Evolutionary conservation across 2,113 vertebrate species (phyloP).

Genomic region (Hucho hucho): DNA sequence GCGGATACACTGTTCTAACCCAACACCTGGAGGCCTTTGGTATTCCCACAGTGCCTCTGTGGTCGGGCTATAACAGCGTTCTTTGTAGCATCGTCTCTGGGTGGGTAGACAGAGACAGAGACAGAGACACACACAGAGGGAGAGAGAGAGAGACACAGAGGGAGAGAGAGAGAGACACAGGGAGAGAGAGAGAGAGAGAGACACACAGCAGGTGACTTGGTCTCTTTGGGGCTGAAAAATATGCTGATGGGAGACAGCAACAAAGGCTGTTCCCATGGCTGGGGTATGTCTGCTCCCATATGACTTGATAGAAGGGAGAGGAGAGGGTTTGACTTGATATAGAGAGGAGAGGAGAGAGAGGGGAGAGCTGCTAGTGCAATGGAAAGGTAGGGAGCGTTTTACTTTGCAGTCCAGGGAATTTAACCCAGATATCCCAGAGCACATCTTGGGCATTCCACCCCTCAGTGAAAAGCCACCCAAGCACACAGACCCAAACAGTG

Average conservation of each 20-base stretch:
- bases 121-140: too few relatives aligned
- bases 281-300: background rate
- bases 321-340: background rate
- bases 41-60: conserved; percentile 11
- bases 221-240: background rate
- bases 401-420: too few relatives aligned
- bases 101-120: too few relatives aligned
- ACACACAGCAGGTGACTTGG: background rate
- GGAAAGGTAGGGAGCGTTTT: too few relatives aligned
- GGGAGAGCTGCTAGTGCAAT: background rate
- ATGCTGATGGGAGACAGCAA: background rate
- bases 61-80: too few relatives aligned
- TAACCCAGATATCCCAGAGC: too few relatives aligned
- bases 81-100: too few relatives aligned
- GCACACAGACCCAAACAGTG: background rate
- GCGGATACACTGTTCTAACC: conserved; percentile 1
- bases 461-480: background rate
- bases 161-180: too few relatives aligned
- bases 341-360: background rate
- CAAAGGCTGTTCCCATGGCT: background rate
- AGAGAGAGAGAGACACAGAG: background rate
- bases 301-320: background rate
- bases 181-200: too few relatives aligned
- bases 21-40: conserved; percentile 5
- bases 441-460: too few relatives aligned